Conservation (phyloP, 2,888 invertebrate genomes). For the Spatulosminthurus flaviceps region DNA sequence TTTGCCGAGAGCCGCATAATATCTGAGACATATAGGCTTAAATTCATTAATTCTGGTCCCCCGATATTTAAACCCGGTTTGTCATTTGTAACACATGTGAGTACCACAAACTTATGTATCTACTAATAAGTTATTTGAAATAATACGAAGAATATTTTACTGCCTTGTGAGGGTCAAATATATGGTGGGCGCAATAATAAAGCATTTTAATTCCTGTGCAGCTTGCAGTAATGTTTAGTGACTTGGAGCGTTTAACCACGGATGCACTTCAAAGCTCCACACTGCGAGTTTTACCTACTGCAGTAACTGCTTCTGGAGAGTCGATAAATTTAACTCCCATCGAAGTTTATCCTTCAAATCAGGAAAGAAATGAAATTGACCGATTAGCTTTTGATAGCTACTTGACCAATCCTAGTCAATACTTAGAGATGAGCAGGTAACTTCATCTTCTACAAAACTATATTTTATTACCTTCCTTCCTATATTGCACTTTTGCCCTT, state of each 20-base stretch:
- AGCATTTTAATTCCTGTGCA: constrained; percentile 51
- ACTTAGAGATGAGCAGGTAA: constrained; percentile 44
- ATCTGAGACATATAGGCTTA: constrained; percentile 67
- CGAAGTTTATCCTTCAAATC: constrained; percentile 50
- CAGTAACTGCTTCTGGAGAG: constrained; percentile 60
- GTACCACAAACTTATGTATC: constrained; percentile 55
- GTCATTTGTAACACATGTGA: constrained; percentile 69
- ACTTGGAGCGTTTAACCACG: constrained; percentile 64
- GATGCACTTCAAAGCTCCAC: constrained; percentile 64
- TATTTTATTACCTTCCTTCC: neutral
- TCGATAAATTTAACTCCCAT: constrained; percentile 54
- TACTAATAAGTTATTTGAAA: too few species aligned
- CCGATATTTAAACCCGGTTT: constrained; percentile 70
- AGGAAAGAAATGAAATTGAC: constrained; percentile 46
- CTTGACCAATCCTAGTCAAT: constrained; percentile 29
- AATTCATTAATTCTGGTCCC: constrained; percentile 68
- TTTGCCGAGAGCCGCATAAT: constrained; percentile 67
- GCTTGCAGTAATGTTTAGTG: constrained; percentile 65
- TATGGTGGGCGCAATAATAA: too few species aligned
- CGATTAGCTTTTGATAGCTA: constrained; percentile 35
- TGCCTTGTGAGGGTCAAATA: too few species aligned
- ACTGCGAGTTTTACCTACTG: constrained; percentile 62
- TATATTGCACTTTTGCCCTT: too few species aligned
- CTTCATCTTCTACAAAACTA: neutral
- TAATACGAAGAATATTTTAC: too few species aligned